These are phyloP conservation scores for Heliangelus exortis DNA, from an alignment of 2,797 vertebrate genomes.

Conservation along the genomic window DNA sequence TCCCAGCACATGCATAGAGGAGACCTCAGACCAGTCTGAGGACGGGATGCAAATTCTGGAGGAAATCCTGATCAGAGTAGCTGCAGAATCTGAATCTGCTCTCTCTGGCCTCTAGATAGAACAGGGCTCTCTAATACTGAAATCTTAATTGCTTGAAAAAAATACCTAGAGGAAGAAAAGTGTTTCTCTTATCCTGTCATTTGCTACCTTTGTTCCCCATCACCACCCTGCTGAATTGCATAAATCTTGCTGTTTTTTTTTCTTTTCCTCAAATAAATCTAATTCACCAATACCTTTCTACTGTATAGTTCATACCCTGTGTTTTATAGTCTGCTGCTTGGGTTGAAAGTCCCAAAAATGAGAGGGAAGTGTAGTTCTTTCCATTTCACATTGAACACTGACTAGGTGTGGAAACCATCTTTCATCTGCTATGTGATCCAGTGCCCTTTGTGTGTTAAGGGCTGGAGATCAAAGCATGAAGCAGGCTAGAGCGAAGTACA, in stretches of 20 bases:
- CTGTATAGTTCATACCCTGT: neutral
- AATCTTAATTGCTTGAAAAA: neutral
- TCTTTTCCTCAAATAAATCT: neutral
- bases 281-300: neutral
- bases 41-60: neutral
- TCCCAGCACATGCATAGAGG: neutral
- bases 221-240: neutral
- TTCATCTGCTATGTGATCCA: neutral
- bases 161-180: neutral
- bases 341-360: neutral
- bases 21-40: neutral
- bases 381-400: neutral
- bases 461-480: neutral
- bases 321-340: neutral
- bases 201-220: neutral
- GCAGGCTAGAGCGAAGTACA: neutral
- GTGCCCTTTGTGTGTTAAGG: neutral
- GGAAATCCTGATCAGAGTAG: neutral
- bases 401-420: neutral
- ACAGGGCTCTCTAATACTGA: neutral
- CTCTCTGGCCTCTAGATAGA: neutral
- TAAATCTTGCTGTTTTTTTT: neutral
- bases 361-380: neutral
- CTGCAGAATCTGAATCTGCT: neutral
- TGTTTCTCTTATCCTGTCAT: neutral